Conservation (phyloP, 2,888 invertebrate genomes). For the Azorinus chamasolen region DNA sequence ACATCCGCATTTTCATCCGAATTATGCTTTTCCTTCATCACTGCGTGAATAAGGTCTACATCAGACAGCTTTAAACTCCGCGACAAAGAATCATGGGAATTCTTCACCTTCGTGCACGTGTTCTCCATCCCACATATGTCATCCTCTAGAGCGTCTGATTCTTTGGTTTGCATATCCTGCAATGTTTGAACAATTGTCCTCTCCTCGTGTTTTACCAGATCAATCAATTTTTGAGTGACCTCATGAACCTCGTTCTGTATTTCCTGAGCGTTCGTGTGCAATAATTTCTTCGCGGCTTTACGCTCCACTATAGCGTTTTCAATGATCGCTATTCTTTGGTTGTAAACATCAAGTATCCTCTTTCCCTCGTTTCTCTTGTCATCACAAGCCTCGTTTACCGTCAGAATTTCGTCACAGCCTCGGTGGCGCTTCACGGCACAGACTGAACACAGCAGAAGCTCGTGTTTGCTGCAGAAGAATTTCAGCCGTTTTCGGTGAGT, state of each 20-base stretch:
- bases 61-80: constrained; percentile 43
- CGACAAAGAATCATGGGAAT: constrained; percentile 22
- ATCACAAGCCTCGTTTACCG: constrained; percentile 52
- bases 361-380: constrained; percentile 56
- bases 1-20: constrained; percentile 30
- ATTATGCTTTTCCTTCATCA: constrained; percentile 56
- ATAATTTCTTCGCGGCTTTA: constrained; percentile 58
- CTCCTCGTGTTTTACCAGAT: constrained; percentile 60
- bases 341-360: constrained; percentile 45
- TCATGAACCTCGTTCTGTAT: constrained; percentile 57
- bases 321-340: constrained; percentile 41
- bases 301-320: constrained; percentile 58
- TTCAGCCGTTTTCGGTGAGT: constrained; percentile 61
- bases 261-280: constrained; percentile 56
- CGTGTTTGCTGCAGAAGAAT: constrained; percentile 63
- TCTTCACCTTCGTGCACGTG: constrained; percentile 30
- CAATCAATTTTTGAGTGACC: constrained; percentile 54
- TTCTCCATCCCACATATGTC: constrained; percentile 51
- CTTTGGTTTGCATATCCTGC: constrained; percentile 42
- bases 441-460: constrained; percentile 58
- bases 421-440: constrained; percentile 63
- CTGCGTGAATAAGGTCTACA: constrained; percentile 57
- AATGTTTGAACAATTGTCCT: constrained; percentile 46
- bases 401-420: constrained; percentile 58
- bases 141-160: constrained; percentile 52